Conservation (phyloP, 2,888 invertebrate genomes). For the Philereme vetulata region DNA sequence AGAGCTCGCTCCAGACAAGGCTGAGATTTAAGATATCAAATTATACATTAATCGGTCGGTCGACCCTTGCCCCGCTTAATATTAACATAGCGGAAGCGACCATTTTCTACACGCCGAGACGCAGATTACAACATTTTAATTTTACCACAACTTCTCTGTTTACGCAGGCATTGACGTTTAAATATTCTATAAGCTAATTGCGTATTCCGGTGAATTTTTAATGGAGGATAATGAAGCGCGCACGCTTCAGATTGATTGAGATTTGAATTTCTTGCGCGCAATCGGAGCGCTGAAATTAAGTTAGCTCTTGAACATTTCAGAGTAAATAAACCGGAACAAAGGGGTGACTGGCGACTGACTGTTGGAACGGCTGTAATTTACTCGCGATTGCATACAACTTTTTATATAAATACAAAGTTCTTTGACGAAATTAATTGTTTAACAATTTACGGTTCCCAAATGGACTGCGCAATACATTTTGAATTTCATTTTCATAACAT, state of each 20-base stretch:
- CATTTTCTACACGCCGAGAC: constrained; percentile 66
- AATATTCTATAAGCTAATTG: constrained; percentile 79
- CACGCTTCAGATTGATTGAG: constrained; percentile 73
- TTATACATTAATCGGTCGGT: constrained; percentile 75
- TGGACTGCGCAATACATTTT: constrained; percentile 12
- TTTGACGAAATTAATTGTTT: constrained; percentile 25
- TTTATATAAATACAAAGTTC: constrained; percentile 50
- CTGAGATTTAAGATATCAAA: constrained; percentile 77
- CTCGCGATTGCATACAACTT: constrained; percentile 55
- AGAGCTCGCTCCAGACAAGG: constrained; percentile 60
- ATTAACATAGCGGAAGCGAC: constrained; percentile 75
- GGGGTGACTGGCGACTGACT: constrained; percentile 49
- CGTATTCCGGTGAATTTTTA: constrained; percentile 76
- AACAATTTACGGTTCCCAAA: constrained; percentile 22
- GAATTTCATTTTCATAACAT: neutral
- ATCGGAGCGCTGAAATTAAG: constrained; percentile 70
- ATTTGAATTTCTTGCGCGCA: constrained; percentile 78
- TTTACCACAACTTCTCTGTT: constrained; percentile 71
- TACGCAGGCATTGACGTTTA: constrained; percentile 72
- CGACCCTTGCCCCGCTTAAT: constrained; percentile 62
- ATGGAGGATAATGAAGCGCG: constrained; percentile 73
- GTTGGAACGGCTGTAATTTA: constrained; percentile 45
- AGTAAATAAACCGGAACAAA: constrained; percentile 67
- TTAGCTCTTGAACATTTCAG: constrained; percentile 74
- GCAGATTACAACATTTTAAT: constrained; percentile 74